Percentiles rank a stretch among this genome's conserved stretches.
Evolutionary conservation across 2,113 vertebrate genomes (phyloP).

Genomic region (Chloroceryle aenea): DNA sequence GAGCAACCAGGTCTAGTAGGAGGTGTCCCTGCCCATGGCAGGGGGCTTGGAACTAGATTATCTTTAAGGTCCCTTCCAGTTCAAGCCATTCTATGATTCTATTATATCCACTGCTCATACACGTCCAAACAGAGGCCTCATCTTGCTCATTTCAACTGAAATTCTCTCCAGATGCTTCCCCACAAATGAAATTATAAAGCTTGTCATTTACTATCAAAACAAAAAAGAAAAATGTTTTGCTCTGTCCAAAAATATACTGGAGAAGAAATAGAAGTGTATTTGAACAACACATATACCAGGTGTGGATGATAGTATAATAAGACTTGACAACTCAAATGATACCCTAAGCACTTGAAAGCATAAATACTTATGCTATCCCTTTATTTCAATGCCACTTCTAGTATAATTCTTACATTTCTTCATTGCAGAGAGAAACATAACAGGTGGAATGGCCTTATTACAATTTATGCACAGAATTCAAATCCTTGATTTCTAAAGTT

Average conservation of each 20-base stretch:
- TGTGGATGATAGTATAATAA: not conserved
- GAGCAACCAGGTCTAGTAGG: too few species aligned
- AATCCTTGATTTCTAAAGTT: not conserved
- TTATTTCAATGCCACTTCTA: not conserved
- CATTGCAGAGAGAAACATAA: not conserved
- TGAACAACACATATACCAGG: not conserved
- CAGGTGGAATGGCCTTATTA: not conserved
- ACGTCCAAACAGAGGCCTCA: rapidly evolving
- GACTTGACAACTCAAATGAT: not conserved
- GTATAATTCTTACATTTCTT: not conserved
- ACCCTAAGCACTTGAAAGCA: not conserved
- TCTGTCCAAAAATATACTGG: not conserved
- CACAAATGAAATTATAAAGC: not conserved
- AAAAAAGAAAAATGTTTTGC: not conserved
- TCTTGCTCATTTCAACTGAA: not conserved
- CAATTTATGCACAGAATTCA: not conserved
- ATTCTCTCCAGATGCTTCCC: not conserved
- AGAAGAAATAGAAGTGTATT: not conserved
- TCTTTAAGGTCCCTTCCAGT: too few species aligned
- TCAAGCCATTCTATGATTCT: too few species aligned
- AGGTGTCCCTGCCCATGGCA: too few species aligned
- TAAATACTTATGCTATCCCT: not conserved
- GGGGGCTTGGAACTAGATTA: too few species aligned
- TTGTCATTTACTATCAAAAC: not conserved
- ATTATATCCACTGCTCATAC: not conserved